A percentile compares a stretch with the other conserved stretches of the same genome.
Conservation (phyloP, 2,888 invertebrate genomes). For the Cantharis rustica region DNA sequence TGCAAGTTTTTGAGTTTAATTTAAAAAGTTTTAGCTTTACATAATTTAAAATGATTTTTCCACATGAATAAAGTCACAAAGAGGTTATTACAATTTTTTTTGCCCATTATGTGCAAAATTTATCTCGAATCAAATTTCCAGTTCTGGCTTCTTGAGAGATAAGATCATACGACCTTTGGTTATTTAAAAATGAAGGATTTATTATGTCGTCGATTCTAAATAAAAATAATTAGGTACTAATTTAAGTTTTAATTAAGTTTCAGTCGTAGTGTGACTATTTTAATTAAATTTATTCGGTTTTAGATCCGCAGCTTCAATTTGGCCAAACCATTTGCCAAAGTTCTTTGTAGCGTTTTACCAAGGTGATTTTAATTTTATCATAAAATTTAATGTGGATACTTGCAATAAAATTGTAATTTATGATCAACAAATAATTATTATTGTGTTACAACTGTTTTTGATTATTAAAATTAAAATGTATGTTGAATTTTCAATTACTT, state of each 20-base stretch:
- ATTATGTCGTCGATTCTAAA: background rate
- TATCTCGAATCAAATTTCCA: background rate
- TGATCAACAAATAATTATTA: background rate
- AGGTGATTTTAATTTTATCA: background rate
- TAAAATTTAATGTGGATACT: background rate
- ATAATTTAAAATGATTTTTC: background rate
- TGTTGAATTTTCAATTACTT: background rate
- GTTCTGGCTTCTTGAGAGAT: background rate
- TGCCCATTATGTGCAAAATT: background rate
- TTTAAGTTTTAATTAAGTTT: background rate
- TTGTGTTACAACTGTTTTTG: background rate
- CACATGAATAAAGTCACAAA: background rate
- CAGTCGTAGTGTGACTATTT: background rate
- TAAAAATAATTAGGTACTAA: background rate
- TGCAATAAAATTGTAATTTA: background rate
- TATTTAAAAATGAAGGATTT: background rate
- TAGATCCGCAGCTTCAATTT: background rate
- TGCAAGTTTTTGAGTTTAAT: background rate
- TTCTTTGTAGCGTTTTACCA: background rate
- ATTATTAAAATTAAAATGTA: background rate
- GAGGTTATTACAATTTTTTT: background rate
- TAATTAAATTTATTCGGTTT: background rate
- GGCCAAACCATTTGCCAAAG: background rate
- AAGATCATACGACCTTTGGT: background rate
- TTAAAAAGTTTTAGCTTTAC: background rate